Percentiles rank a stretch among this genome's conserved stretches.
phyloP scores from a whole-genome alignment of 2,888 invertebrate species.

The Dendrolimus houi region DNA sequence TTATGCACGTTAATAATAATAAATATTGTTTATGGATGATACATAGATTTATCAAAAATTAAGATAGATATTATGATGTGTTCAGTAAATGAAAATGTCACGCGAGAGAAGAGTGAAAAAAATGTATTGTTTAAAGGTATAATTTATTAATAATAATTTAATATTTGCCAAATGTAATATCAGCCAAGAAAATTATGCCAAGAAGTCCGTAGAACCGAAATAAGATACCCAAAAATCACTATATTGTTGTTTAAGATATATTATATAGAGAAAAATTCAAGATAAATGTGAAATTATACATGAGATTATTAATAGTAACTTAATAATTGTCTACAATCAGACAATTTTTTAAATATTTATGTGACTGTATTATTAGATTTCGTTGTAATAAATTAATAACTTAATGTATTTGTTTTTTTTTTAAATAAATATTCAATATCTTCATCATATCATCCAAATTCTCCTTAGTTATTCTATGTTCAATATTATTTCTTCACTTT shows the following conservation, averaged over 20 bases:
- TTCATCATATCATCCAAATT: too few species aligned
- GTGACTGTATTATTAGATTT: conserved; percentile 67
- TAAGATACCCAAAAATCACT: too few species aligned
- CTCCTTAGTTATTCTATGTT: not conserved
- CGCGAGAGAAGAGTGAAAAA: too few species aligned
- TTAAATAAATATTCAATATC: not conserved
- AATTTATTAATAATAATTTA: too few species aligned
- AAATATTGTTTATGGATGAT: conserved; percentile 28
- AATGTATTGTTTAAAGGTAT: too few species aligned
- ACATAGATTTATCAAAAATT: conserved; percentile 40
- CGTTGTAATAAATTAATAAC: conserved; percentile 59
- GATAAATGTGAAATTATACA: not conserved
- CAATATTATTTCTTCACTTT: not conserved
- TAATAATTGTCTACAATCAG: not conserved
- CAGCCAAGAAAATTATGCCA: too few species aligned
- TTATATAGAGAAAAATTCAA: not conserved
- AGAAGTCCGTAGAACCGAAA: too few species aligned
- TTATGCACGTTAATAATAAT: conserved; percentile 36
- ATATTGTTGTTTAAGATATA: conserved; percentile 9
- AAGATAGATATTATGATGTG: conserved; percentile 51
- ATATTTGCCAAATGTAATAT: too few species aligned
- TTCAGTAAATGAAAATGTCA: conserved; percentile 45
- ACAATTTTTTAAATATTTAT: conserved; percentile 41
- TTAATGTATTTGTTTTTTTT: conserved; percentile 13
- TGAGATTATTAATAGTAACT: not conserved